phyloP scores from a whole-genome alignment of 2,888 invertebrate species.

The Crematogaster levior region DNA sequence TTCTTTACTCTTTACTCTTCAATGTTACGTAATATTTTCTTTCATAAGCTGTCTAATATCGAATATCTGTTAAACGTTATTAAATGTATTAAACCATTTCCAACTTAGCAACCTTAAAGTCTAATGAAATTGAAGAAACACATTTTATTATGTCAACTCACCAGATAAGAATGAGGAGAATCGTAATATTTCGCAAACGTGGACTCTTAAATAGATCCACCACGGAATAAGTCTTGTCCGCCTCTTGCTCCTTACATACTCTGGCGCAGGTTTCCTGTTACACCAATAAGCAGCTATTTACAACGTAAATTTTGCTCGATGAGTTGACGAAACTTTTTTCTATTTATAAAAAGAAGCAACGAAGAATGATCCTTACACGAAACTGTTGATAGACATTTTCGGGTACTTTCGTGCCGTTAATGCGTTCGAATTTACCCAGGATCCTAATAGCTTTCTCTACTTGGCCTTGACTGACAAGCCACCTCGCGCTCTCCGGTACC shows the following conservation, averaged over 20 bases:
- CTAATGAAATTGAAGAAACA: neutral
- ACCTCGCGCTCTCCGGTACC: constrained; percentile 95
- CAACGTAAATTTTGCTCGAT: neutral
- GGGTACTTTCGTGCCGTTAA: constrained; percentile 92
- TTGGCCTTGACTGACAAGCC: constrained; percentile 95
- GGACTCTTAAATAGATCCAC: constrained; percentile 93
- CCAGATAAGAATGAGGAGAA: constrained; percentile 94
- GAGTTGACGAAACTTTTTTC: neutral
- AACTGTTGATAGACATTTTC: constrained; percentile 92
- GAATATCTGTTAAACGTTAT: neutral
- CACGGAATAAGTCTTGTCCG: constrained; percentile 91
- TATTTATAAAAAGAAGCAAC: neutral
- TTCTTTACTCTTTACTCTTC: neutral
- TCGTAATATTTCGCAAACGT: constrained; percentile 91
- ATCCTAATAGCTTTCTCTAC: constrained; percentile 92
- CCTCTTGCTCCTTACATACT: constrained; percentile 90
- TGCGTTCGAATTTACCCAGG: constrained; percentile 92
- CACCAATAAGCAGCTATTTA: constrained; percentile 53
- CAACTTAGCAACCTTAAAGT: neutral
- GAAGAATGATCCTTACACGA: constrained; percentile 86
- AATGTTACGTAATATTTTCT: neutral
- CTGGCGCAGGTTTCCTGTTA: constrained; percentile 87
- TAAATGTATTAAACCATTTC: neutral
- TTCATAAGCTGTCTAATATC: neutral
- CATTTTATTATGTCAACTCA: constrained; percentile 72